These are phyloP conservation scores for Globodera ellingtonae DNA, from an alignment of 1,140 invertebrate species.

Conservation along the genomic window DNA sequence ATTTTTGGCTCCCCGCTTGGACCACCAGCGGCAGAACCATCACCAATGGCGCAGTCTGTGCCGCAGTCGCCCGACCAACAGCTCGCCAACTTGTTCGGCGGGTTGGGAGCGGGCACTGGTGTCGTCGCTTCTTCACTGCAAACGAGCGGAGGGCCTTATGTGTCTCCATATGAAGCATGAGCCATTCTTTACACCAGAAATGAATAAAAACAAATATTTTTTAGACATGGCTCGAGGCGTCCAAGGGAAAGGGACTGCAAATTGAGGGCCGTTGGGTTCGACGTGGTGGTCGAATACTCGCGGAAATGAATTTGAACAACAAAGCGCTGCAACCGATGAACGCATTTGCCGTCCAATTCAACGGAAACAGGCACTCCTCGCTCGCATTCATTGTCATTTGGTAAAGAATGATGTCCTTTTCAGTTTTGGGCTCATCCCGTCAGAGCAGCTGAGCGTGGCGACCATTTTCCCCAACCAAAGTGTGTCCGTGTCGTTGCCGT, in stretches of 20 bases:
- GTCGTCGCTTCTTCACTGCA: slow-evolving; percentile 23
- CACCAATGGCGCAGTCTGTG: neutral
- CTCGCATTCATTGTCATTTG: slow-evolving; percentile 7
- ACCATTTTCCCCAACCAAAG: slow-evolving; percentile 82
- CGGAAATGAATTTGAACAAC: slow-evolving; percentile 96
- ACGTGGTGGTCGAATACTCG: slow-evolving; percentile 81
- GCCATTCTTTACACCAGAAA: neutral
- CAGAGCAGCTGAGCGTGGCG: slow-evolving; percentile 77
- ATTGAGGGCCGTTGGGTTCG: slow-evolving; percentile 91
- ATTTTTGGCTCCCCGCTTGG: neutral
- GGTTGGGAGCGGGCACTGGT: slow-evolving; percentile 9
- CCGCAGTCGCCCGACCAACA: neutral
- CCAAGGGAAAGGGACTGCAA: slow-evolving; percentile 79
- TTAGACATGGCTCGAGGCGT: slow-evolving; percentile 58
- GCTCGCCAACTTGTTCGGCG: slow-evolving; percentile 13
- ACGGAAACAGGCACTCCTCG: slow-evolving; percentile 81
- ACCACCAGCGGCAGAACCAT: neutral
- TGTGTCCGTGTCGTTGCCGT: slow-evolving; percentile 76
- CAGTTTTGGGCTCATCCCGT: slow-evolving; percentile 89
- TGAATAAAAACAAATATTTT: slow-evolving; percentile 1
- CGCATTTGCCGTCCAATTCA: slow-evolving; percentile 94
- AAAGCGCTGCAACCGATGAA: slow-evolving; percentile 97
- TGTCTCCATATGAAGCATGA: slow-evolving; percentile 65
- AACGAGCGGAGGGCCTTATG: slow-evolving; percentile 44
- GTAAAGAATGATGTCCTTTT: slow-evolving; percentile 28